Percentiles rank a stretch among this genome's conserved stretches.
Evolutionary conservation across 1,140 invertebrate species (phyloP).

Genomic region (Sarcophaga bullata): DNA sequence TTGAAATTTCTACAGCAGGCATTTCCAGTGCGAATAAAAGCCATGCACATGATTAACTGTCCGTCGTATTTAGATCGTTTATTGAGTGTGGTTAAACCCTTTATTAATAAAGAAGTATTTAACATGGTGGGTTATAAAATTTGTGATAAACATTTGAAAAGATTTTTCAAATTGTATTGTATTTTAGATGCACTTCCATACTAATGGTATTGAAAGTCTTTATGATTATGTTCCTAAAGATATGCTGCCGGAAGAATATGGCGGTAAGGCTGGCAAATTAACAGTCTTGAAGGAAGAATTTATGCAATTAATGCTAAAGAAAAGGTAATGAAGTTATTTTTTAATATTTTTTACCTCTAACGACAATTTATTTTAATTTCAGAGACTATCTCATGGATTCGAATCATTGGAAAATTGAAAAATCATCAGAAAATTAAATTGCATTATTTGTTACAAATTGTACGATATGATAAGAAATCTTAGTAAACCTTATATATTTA

Average conservation of each 20-base stretch:
- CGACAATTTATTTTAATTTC: slow-evolving; percentile 1
- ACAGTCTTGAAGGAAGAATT: slow-evolving; percentile 70
- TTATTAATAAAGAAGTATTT: slow-evolving; percentile 73
- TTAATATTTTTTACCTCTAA: background rate
- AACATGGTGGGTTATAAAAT: slow-evolving; percentile 51
- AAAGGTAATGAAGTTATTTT: slow-evolving; percentile 48
- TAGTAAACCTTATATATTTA: no score
- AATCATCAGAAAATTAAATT: background rate
- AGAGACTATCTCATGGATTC: slow-evolving; percentile 61
- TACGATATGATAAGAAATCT: no score
- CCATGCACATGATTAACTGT: slow-evolving; percentile 77
- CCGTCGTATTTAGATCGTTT: slow-evolving; percentile 73
- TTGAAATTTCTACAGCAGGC: slow-evolving; percentile 72
- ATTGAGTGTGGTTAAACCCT: slow-evolving; percentile 72
- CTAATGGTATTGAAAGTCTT: slow-evolving; percentile 70
- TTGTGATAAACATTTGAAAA: background rate
- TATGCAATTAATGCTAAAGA: slow-evolving; percentile 60
- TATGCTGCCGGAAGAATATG: slow-evolving; percentile 74
- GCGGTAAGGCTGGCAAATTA: slow-evolving; percentile 71
- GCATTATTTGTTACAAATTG: no score
- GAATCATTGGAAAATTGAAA: slow-evolving; percentile 54
- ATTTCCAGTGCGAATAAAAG: slow-evolving; percentile 77
- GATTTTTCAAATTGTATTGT: slow-evolving; percentile 45
- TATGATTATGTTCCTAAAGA: slow-evolving; percentile 71
- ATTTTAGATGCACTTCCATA: slow-evolving; percentile 72